These are phyloP conservation scores for Netelia fuscicornis DNA, from an alignment of 2,888 invertebrate genomes.

Conservation along the genomic window DNA sequence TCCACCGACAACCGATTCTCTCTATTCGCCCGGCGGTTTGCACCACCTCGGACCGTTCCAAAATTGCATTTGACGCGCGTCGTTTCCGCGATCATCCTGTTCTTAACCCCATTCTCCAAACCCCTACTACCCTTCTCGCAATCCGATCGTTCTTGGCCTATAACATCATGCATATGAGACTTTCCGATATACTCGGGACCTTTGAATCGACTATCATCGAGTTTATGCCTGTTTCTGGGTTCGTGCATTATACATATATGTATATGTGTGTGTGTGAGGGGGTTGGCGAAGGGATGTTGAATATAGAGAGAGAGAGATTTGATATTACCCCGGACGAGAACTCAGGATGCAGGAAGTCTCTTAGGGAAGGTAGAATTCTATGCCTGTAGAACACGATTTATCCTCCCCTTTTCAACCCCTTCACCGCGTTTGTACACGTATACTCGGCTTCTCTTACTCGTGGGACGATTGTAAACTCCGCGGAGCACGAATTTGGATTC, in stretches of 20 bases:
- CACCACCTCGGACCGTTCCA: slow-evolving; percentile 71
- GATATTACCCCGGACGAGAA: slow-evolving; percentile 26
- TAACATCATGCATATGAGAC: slow-evolving; percentile 12
- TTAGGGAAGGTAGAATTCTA: slow-evolving; percentile 12
- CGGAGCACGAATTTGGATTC: slow-evolving; percentile 42
- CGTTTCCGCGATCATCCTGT: slow-evolving; percentile 71
- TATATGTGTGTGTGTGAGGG: background rate
- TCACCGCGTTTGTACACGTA: too few species aligned
- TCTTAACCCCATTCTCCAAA: slow-evolving; percentile 28
- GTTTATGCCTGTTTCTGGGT: background rate
- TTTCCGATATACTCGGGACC: slow-evolving; percentile 52
- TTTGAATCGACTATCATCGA: slow-evolving; percentile 40
- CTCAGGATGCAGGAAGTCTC: slow-evolving; percentile 57
- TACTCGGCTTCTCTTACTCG: slow-evolving; percentile 5
- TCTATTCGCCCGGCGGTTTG: slow-evolving; percentile 44
- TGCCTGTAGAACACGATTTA: slow-evolving; percentile 25
- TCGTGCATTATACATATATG: background rate
- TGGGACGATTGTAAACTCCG: background rate
- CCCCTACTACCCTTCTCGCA: background rate
- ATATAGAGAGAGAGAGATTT: slow-evolving; percentile 2
- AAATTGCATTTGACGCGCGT: slow-evolving; percentile 77
- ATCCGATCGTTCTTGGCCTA: slow-evolving; percentile 24
- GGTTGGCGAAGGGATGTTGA: background rate
- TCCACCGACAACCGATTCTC: slow-evolving; percentile 46
- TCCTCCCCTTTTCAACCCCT: too few species aligned